These are phyloP conservation scores for Dryoscopus gambensis DNA, from an alignment of 2,113 vertebrate species.

Conservation along the genomic window DNA sequence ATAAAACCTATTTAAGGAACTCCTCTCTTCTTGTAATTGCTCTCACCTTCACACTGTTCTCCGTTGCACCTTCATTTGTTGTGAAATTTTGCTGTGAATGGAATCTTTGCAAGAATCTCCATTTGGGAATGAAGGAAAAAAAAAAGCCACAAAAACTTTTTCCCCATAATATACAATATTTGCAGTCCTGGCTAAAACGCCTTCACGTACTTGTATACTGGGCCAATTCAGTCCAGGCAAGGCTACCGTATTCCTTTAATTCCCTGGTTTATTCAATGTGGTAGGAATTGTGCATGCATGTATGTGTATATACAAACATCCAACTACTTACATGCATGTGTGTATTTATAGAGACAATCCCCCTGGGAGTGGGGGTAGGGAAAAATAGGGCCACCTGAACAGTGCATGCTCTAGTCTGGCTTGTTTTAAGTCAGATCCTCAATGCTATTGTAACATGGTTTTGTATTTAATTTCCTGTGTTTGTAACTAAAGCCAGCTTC, in stretches of 20 bases:
- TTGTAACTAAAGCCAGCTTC: conserved; percentile 62
- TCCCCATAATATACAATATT: neutral
- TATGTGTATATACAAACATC: neutral
- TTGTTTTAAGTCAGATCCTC: conserved; percentile 42
- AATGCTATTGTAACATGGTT: conserved; percentile 59
- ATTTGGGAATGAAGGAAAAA: neutral
- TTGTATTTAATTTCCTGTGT: conserved; percentile 73
- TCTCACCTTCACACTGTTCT: neutral
- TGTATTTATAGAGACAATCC: neutral
- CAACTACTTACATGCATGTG: neutral
- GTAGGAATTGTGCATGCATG: neutral
- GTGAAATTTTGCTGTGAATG: neutral
- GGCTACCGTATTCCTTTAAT: neutral
- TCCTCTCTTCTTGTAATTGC: neutral
- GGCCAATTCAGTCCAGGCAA: neutral
- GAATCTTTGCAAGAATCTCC: neutral
- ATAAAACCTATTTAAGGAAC: neutral
- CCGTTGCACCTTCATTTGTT: neutral
- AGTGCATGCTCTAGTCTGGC: conserved; percentile 35
- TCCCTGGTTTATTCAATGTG: neutral
- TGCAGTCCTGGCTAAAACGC: neutral
- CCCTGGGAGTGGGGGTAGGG: neutral
- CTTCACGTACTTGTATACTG: neutral
- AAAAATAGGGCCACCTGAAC: neutral
- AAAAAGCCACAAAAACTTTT: neutral